Evolutionary conservation across 2,113 vertebrate species (phyloP).

Genomic region (Sminthopsis crassicaudata): DNA sequence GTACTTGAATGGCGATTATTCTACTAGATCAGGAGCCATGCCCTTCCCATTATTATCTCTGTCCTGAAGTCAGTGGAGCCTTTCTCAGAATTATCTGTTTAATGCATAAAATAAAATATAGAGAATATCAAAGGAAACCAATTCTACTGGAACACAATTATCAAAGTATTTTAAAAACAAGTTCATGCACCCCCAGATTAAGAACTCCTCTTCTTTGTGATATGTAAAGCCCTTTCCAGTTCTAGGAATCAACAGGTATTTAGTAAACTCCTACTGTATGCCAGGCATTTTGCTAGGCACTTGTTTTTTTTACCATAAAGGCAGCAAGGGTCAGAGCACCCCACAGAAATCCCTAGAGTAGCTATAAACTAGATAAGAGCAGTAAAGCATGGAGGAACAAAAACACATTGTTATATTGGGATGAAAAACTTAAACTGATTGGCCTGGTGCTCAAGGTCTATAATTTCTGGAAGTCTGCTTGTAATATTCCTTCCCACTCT

Average conservation of each 20-base stretch:
- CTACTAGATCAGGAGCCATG: no score
- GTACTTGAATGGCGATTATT: no score
- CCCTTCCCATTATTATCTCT: no score
- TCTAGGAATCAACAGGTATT: background rate
- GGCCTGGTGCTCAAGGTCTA: background rate
- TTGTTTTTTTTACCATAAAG: background rate
- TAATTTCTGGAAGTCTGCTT: conserved; percentile 5
- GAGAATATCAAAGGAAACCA: background rate
- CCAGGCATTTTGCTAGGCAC: background rate
- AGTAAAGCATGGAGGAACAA: background rate
- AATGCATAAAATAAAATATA: background rate
- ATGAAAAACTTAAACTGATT: background rate
- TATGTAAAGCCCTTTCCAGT: background rate
- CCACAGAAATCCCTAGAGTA: background rate
- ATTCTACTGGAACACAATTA: background rate
- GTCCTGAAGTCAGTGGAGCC: background rate
- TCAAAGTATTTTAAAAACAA: background rate
- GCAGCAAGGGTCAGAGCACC: background rate
- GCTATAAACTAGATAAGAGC: background rate
- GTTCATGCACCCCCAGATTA: background rate
- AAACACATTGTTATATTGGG: background rate
- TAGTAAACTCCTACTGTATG: background rate
- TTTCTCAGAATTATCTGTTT: background rate
- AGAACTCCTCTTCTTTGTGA: background rate
- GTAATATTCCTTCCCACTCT: background rate